A percentile compares a stretch with the other conserved stretches of the same genome.
phyloP scores from a whole-genome alignment of 2,888 invertebrate genomes.

The Anodontia alba region DNA sequence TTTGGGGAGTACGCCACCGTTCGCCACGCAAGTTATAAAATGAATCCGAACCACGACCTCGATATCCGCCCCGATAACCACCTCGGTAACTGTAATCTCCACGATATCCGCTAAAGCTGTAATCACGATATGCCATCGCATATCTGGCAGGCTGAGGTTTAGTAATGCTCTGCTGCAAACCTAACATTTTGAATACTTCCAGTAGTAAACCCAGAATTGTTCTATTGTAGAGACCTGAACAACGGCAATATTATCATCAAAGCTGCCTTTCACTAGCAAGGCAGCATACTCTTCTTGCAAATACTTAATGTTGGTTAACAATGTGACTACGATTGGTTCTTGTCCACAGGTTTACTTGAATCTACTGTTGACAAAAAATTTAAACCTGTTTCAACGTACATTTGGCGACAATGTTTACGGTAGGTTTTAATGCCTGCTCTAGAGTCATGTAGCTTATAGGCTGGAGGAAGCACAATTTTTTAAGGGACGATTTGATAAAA shows the following conservation, averaged over 20 bases:
- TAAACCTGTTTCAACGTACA: constrained; percentile 17
- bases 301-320: constrained; percentile 24
- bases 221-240: constrained; percentile 30
- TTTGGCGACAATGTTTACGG: constrained; percentile 6
- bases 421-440: constrained; percentile 30
- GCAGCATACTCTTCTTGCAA: constrained; percentile 42
- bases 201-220: constrained; percentile 29
- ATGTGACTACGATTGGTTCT: neutral
- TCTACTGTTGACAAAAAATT: neutral
- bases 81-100: neutral
- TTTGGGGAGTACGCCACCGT: constrained; percentile 2
- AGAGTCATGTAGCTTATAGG: constrained; percentile 29
- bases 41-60: neutral
- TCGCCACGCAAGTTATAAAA: neutral
- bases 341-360: constrained; percentile 1
- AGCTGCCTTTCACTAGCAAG: constrained; percentile 36
- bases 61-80: constrained; percentile 2
- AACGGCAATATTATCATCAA: constrained; percentile 37
- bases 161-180: constrained; percentile 25
- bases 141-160: no score
- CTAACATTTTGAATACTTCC: constrained; percentile 22
- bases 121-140: no score
- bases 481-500: neutral
- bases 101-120: no score
- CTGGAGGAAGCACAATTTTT: neutral